These are phyloP conservation scores for Dryomyza anilis DNA, from an alignment of 2,888 invertebrate genomes.

Conservation along the genomic window DNA sequence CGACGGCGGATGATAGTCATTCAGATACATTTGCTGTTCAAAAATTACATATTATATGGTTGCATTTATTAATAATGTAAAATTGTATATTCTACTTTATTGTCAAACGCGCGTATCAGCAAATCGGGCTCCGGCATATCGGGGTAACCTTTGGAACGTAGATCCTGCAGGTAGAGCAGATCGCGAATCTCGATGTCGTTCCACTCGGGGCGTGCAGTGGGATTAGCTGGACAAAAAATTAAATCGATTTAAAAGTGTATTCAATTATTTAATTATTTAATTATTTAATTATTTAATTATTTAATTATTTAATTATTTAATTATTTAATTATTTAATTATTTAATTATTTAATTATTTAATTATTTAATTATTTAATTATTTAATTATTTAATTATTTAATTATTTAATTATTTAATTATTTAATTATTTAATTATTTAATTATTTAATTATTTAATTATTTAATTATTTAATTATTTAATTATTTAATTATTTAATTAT, in stretches of 20 bases:
- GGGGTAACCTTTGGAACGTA: constrained; percentile 14
- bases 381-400: too few species aligned
- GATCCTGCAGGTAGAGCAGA: constrained; percentile 16
- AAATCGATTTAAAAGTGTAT: background rate
- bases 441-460: too few species aligned
- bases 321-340: background rate
- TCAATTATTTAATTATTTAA: background rate
- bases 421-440: too few species aligned
- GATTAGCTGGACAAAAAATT: background rate
- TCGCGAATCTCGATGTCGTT: constrained; percentile 22
- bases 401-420: too few species aligned
- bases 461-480: too few species aligned
- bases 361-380: too few species aligned
- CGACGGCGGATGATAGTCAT: constrained; percentile 12
- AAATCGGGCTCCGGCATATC: constrained; percentile 19
- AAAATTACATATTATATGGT: too few species aligned
- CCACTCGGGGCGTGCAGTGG: constrained; percentile 10
- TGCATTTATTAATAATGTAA: background rate
- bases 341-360: too few species aligned
- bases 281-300: background rate
- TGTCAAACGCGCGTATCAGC: constrained; percentile 15
- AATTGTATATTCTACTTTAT: background rate
- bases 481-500: too few species aligned
- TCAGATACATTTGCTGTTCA: constrained; percentile 17
- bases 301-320: too few species aligned